These are phyloP conservation scores for Drosophila lowei DNA, from an alignment of 1,140 invertebrate genomes.

Conservation along the genomic window DNA sequence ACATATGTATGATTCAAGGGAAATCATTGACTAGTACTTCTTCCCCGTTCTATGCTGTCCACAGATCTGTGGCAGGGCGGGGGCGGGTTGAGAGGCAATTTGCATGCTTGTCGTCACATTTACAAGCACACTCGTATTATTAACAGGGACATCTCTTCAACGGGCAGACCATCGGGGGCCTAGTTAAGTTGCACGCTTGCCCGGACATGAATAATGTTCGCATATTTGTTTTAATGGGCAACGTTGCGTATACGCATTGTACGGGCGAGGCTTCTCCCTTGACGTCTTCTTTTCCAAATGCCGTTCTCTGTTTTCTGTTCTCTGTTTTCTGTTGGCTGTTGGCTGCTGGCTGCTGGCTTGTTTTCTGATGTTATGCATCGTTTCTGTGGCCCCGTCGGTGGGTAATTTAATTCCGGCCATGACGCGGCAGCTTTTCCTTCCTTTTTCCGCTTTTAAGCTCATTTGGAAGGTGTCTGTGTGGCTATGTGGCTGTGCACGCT, in stretches of 20 bases:
- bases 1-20: too few species aligned
- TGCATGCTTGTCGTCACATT: slow-evolving; percentile 49
- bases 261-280: slow-evolving; percentile 17
- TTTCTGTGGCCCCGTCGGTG: slow-evolving; percentile 34
- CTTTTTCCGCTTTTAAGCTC: slow-evolving; percentile 1
- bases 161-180: slow-evolving; percentile 2
- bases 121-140: slow-evolving; percentile 53
- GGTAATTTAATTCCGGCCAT: slow-evolving; percentile 58
- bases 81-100: slow-evolving; percentile 24
- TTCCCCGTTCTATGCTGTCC: slow-evolving; percentile 39
- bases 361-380: slow-evolving; percentile 7
- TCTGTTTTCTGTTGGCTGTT: slow-evolving; percentile 7
- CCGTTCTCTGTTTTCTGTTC: slow-evolving; percentile 8
- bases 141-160: background rate
- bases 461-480: too few species aligned
- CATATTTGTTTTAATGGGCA: slow-evolving; percentile 68
- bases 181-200: slow-evolving; percentile 61
- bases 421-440: background rate
- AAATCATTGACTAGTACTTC: slow-evolving; percentile 15
- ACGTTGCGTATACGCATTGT: slow-evolving; percentile 73
- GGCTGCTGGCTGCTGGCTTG: background rate
- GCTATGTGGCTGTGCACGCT: background rate
- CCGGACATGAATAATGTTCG: slow-evolving; percentile 67
- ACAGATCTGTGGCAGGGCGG: slow-evolving; percentile 2
- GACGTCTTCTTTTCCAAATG: slow-evolving; percentile 34